phyloP scores from a whole-genome alignment of 2,888 invertebrate genomes.

The Nemotelus nigrinus region DNA sequence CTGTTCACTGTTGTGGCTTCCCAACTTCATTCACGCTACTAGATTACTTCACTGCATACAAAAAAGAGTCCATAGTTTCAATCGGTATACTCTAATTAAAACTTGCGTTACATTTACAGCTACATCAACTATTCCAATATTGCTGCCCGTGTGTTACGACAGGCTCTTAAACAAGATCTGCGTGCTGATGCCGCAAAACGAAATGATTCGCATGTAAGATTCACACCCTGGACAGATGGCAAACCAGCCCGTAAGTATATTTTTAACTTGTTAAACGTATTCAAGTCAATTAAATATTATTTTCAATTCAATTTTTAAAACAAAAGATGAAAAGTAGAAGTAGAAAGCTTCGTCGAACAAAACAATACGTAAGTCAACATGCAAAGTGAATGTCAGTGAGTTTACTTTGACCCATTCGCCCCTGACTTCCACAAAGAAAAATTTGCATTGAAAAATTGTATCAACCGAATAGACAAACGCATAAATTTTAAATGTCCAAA shows the following conservation, averaged over 20 bases:
- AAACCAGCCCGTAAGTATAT: slow-evolving; percentile 81
- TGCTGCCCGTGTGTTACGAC: slow-evolving; percentile 84
- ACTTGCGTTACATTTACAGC: slow-evolving; percentile 67
- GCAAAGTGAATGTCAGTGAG: slow-evolving; percentile 13
- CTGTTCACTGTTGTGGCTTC: no score
- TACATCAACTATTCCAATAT: slow-evolving; percentile 97
- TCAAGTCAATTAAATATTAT: not conserved
- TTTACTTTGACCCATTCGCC: slow-evolving; percentile 13
- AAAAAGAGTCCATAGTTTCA: not conserved
- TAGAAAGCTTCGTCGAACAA: not conserved
- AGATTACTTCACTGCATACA: no score
- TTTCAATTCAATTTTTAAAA: slow-evolving; percentile 10
- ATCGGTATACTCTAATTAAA: not conserved
- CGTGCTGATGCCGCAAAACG: slow-evolving; percentile 79
- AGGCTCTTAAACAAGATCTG: slow-evolving; percentile 80
- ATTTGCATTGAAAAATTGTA: no score
- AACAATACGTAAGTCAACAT: slow-evolving; percentile 8
- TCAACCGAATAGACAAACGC: no score
- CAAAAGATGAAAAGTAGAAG: slow-evolving; percentile 38
- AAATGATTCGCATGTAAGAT: slow-evolving; percentile 78
- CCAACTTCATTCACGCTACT: no score
- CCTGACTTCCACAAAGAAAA: not conserved
- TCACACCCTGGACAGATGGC: slow-evolving; percentile 91
- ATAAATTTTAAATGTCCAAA: no score
- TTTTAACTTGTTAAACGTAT: not conserved